Base-by-base conservation (phyloP, 1,140 invertebrate species). In the Diorhabda sublineata region DNA sequence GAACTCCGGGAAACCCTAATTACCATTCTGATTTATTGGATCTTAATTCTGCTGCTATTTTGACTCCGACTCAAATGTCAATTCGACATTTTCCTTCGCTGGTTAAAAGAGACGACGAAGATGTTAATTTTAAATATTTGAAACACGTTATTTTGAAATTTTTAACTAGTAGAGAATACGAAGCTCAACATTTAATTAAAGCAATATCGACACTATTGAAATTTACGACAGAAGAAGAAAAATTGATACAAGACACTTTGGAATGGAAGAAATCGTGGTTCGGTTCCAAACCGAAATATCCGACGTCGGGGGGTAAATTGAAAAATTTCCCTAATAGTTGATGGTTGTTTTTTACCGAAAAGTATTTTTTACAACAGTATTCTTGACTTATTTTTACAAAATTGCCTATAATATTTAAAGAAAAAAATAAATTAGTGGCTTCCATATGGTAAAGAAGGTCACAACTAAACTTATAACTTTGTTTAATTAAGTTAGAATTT, bases 81-180 rank as follows among this genome's bases (percentile, higher is more conserved):
- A 86, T 86, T 4, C 84, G 85, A 73, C 85, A 86, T 70, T 77
- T 76, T 70, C 80, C 79, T 74, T 84, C 81, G 74, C 82, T 80
- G 66, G 77, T 80, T 2, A 80, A 82, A 1, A 80, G 82, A 0
- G 84, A 86, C 68, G 89, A 90, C 59, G 87, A 90, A 3, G 91
- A 93, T 74, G 89, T 95, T 57, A 95, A 93, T 81, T 89, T 91
- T 76, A 90, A 92, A 78, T 96, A 97, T 82, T 84, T 97, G 64
- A 96, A 96, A 79, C 94, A 97, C 82, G 94, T 97, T 68, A 88
- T 97, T 64, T 89, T 97, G 4, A 95, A 96, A 79, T 96, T 97
- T 82, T 84, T 97, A 73, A 94, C 94, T 0, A 94, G 93, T 76
- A 85, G 92, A 74, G 94, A 97, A 86, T 86, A 88, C 61, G 87